Evolutionary conservation across 1,140 invertebrate genomes (phyloP), one percentile per base, ranked within the genome.

Genomic region (Neodiprion virginianus): DNA sequence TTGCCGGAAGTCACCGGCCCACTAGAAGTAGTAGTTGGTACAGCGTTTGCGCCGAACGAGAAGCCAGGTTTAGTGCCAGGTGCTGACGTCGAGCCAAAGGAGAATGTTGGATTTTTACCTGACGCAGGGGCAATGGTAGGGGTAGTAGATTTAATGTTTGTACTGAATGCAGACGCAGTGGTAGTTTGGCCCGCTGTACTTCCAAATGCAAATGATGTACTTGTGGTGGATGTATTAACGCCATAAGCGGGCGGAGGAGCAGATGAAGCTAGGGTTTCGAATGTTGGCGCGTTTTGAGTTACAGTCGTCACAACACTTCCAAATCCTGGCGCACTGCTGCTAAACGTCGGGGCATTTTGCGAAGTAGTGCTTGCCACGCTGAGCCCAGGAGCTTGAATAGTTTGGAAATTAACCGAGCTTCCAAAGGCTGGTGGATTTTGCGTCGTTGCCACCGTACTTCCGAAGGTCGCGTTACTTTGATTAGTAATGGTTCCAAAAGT

Each of bases 31-130:
- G 72, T n/a, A 40, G 72, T 75, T 48, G 76, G 74, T 61, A 69
- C 23, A 9, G 76, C 69, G 17, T 72, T 14, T 61, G 70, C 68
- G 61, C 72, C 73, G 53, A 73, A 77, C 47, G 67, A 53, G 11
- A 74, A 69, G n/a, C 73, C 73, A 14, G 76, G 75, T 40, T 76
- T 72, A 17, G 67, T 17, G 40, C 40, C 69, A 12, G 74, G 10
- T 28, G 70, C 17, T 21, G 73, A n/a, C n/a, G 50, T 61, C 21
- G 72, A n/a, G 17, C 71, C 74, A 50, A 75, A 75, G 7, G 53
- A 61, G 53, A 61, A 61, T 14, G 53, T 61, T 69, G 67, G 40
- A 23, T 21, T 40, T 14, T 65, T 65, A 11, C 14, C 23, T 21
- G 7, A 65, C 61, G 67, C 12, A 8, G 67, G 7, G 11, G 76